Evolutionary conservation across 2,113 vertebrate species (phyloP).

Genomic region (Circaetus cinerascens): DNA sequence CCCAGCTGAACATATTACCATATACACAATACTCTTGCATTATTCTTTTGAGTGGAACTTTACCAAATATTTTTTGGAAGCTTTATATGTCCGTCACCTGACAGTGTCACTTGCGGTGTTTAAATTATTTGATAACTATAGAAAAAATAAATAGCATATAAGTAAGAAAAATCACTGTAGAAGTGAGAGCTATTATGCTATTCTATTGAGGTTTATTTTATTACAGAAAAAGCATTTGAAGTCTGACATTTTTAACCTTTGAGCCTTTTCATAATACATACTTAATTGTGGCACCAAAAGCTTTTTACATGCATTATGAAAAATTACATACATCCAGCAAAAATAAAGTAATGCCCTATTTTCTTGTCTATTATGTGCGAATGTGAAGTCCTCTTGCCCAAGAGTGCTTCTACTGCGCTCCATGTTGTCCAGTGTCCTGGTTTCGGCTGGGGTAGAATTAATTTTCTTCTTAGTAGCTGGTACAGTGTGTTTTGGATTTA

Average conservation of each 20-base stretch:
- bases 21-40: background rate
- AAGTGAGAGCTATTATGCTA: background rate
- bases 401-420: background rate
- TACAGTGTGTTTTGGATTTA: no score
- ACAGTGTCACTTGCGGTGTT: background rate
- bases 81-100: background rate
- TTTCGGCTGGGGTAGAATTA: no score
- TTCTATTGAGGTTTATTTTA: background rate
- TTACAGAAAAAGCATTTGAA: background rate
- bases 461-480: no score
- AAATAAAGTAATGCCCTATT: background rate
- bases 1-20: background rate
- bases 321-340: background rate
- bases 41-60: background rate
- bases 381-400: background rate
- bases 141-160: background rate
- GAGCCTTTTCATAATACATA: background rate
- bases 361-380: background rate
- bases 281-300: background rate
- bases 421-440: background rate
- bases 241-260: background rate
- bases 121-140: background rate
- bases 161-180: background rate
- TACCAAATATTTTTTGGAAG: background rate
- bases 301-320: background rate